A percentile compares a stretch with the other conserved stretches of the same genome.
phyloP scores from a whole-genome alignment of 2,797 vertebrate genomes.

The Etheostoma nigrum region DNA sequence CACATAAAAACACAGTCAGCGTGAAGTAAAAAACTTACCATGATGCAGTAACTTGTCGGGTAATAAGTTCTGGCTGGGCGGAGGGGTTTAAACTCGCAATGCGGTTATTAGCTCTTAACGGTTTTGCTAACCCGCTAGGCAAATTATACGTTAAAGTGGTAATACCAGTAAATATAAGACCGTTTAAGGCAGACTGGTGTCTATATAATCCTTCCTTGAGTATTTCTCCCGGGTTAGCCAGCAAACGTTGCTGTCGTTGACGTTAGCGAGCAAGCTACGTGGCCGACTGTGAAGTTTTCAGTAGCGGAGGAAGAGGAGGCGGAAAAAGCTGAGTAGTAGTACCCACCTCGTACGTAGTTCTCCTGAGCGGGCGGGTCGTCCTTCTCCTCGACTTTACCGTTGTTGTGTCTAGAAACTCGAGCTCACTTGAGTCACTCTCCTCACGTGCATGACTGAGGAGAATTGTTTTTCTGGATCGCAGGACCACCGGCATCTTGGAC shows the following conservation, averaged over 20 bases:
- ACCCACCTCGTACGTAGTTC: conserved; percentile 70
- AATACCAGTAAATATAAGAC: too few relatives aligned
- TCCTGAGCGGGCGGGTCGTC: conserved; percentile 51
- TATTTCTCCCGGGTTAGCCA: not conserved
- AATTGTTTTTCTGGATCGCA: conserved; percentile 59
- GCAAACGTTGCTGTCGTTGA: conserved; percentile 37
- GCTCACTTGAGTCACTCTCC: not conserved
- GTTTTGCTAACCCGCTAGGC: conserved; percentile 12
- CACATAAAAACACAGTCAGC: not conserved
- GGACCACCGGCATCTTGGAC: conserved; percentile 65
- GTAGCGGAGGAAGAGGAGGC: conserved; percentile 75
- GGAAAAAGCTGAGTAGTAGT: conserved; percentile 76
- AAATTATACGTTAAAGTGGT: not conserved
- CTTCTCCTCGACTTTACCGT: conserved; percentile 1
- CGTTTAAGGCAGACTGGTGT: not conserved
- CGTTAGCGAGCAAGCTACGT: conserved; percentile 74
- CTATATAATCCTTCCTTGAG: accelerated
- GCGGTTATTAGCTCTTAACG: not conserved
- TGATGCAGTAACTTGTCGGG: conserved; percentile 1
- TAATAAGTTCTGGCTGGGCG: not conserved
- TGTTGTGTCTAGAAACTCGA: not conserved
- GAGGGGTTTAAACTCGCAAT: not conserved
- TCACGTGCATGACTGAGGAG: accelerated
- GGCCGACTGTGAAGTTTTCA: conserved; percentile 63
- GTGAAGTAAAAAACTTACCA: conserved; percentile 48